A percentile compares a stretch with the other conserved stretches of the same genome.
phyloP scores from a whole-genome alignment of 2,797 vertebrate species.

The Intellagama lesueurii region DNA sequence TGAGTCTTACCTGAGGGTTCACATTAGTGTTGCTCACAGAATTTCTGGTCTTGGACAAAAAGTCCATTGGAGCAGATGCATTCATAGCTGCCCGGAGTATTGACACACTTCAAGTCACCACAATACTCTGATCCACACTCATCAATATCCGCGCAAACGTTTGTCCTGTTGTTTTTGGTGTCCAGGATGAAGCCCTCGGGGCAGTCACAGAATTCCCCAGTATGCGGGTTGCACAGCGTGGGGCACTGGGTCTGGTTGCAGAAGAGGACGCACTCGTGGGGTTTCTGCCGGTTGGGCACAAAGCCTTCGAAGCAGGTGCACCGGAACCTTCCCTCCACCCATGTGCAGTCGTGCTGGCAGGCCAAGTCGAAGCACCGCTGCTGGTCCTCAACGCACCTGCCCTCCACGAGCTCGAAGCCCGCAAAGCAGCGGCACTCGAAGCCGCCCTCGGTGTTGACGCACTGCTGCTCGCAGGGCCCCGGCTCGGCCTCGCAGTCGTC shows the following conservation, averaged over 20 bases:
- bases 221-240: conserved; percentile 67
- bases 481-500: conserved; percentile 77
- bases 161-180: rapidly evolving
- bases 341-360: conserved; percentile 83
- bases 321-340: background rate
- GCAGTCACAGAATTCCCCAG: conserved; percentile 68
- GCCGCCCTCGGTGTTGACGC: conserved; percentile 76
- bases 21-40: too few species aligned
- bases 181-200: conserved; percentile 81
- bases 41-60: rapidly evolving
- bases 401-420: conserved; percentile 61
- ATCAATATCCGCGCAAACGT: conserved; percentile 81
- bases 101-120: conserved; percentile 68
- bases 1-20: conserved; percentile 52
- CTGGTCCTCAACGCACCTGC: conserved; percentile 67
- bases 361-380: rapidly evolving
- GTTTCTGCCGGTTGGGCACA: background rate
- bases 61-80: conserved; percentile 76
- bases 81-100: conserved; percentile 76
- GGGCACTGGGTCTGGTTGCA: conserved; percentile 77
- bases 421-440: conserved; percentile 80
- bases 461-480: conserved; percentile 77
- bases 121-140: conserved; percentile 60
- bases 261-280: conserved; percentile 68
- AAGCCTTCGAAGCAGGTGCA: conserved; percentile 80